Percentiles rank a stretch among this genome's conserved stretches.
These are phyloP conservation scores for Nomia melanderi DNA, from an alignment of 1,140 invertebrate species.

Conservation along the genomic window DNA sequence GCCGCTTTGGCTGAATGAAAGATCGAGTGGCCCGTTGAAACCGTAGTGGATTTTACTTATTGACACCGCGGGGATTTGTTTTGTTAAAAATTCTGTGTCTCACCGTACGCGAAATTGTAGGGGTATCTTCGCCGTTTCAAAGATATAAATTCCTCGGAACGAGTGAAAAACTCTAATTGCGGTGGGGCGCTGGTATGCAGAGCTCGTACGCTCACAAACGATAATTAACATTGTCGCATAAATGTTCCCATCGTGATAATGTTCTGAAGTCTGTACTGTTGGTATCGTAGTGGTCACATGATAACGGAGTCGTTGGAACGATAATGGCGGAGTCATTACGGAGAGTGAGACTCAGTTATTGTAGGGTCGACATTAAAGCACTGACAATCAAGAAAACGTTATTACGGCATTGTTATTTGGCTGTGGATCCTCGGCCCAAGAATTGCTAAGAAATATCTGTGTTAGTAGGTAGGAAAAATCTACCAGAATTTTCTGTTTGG, in stretches of 20 bases:
- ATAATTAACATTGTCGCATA: slow-evolving; percentile 30
- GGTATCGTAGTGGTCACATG: slow-evolving; percentile 14
- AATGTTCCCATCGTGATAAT: slow-evolving; percentile 24
- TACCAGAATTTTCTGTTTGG: neutral
- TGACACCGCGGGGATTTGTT: neutral
- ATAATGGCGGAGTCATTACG: slow-evolving; percentile 16
- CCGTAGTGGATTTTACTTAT: too few species aligned
- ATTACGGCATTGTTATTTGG: neutral
- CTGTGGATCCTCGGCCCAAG: neutral
- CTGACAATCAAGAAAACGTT: slow-evolving; percentile 31
- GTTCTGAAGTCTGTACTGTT: slow-evolving; percentile 12
- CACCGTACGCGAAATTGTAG: neutral
- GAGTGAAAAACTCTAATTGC: neutral
- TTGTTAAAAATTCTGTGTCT: neutral
- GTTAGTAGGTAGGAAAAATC: neutral
- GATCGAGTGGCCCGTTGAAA: too few species aligned
- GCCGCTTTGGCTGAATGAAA: too few species aligned
- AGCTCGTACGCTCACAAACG: slow-evolving; percentile 3
- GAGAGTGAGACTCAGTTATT: slow-evolving; percentile 11
- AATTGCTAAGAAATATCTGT: neutral
- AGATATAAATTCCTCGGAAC: neutral
- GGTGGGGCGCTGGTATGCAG: neutral
- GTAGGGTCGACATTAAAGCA: slow-evolving; percentile 19
- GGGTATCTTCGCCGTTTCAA: neutral
- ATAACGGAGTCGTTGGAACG: slow-evolving; percentile 13